phyloP scores from a whole-genome alignment of 2,797 vertebrate species.

The Sphenodon punctatus region DNA sequence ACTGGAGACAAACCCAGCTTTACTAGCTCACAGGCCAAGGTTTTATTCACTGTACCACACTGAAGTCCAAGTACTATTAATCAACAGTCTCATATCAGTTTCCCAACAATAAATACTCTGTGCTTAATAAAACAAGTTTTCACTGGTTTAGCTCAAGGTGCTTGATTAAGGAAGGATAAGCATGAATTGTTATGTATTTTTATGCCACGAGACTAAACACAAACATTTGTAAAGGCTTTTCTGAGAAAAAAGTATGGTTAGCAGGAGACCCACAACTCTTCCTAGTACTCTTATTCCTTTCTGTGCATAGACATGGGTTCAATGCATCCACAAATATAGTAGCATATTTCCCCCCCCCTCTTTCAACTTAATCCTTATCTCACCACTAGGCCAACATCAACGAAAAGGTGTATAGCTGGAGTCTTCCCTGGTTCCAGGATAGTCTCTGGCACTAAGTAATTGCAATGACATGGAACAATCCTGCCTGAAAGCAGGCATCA shows the following conservation, averaged over 20 bases:
- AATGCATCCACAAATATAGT: background rate
- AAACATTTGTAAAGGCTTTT: background rate
- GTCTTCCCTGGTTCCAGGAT: background rate
- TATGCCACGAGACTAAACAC: background rate
- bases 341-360: too few species aligned
- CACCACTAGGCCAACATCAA: background rate
- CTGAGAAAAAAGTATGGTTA: accelerated
- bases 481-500: background rate
- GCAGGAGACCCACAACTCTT: too few species aligned
- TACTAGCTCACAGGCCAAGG: background rate
- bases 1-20: background rate
- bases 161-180: accelerated
- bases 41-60: background rate
- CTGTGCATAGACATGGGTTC: too few species aligned
- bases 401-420: background rate
- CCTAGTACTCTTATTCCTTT: too few species aligned
- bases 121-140: background rate
- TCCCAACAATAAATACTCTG: background rate
- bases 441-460: background rate
- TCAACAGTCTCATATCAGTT: background rate
- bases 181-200: background rate
- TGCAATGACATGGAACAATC: too few species aligned
- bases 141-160: accelerated
- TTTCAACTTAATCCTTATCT: background rate
- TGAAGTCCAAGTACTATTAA: background rate